Conservation (phyloP, 92 coral and sea anemone species). For the Porites cylindrica region DNA sequence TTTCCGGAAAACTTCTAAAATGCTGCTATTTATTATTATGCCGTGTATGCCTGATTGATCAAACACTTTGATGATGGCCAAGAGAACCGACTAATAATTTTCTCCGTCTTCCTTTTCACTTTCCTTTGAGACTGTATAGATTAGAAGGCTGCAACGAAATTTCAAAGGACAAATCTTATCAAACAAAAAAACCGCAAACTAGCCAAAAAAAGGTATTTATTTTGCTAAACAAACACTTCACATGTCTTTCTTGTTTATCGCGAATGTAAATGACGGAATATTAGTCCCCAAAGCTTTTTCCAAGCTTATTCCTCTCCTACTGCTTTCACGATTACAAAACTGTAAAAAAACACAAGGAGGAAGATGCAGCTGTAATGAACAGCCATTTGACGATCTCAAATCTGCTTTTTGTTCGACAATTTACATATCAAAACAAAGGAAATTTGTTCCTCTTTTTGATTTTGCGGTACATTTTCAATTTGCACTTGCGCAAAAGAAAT, state of each 20-base stretch:
- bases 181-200: slow-evolving; percentile 6
- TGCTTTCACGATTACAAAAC: slow-evolving; percentile 38
- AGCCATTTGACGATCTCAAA: too few species aligned
- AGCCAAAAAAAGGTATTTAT: slow-evolving; percentile 35
- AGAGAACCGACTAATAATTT: slow-evolving; percentile 17
- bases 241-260: slow-evolving; percentile 36
- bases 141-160: slow-evolving; percentile 24
- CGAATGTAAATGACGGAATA: slow-evolving; percentile 34
- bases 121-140: slow-evolving; percentile 40
- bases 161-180: background rate
- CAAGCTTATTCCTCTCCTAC: background rate
- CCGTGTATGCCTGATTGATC: slow-evolving; percentile 45
- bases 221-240: slow-evolving; percentile 11
- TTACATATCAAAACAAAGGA: slow-evolving; percentile 19
- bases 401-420: background rate
- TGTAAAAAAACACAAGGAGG: slow-evolving; percentile 23
- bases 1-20: slow-evolving; percentile 33
- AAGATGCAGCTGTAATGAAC: slow-evolving; percentile 32
- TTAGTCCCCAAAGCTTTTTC: background rate
- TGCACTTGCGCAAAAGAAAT: too few species aligned
- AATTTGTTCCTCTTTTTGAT: background rate
- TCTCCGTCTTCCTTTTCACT: slow-evolving; percentile 3
- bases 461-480: too few species aligned
- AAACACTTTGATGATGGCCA: slow-evolving; percentile 36
- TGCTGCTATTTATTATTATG: slow-evolving; percentile 34